Conservation (phyloP, 1,140 invertebrate species). For the Aporrectodea caliginosa region DNA sequence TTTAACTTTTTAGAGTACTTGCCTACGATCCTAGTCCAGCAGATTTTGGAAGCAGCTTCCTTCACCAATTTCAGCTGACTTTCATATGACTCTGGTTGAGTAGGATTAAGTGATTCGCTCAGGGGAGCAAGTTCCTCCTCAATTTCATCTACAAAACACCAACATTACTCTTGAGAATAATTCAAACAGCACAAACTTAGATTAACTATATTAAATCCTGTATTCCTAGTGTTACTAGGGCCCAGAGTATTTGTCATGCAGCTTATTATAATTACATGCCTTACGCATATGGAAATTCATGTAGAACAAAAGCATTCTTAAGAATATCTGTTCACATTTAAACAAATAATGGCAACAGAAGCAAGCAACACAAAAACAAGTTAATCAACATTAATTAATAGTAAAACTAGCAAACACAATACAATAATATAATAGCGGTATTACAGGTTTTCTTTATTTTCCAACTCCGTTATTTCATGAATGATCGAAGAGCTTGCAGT, state of each 20-base stretch:
- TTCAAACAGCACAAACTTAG: no score
- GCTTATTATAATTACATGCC: not conserved
- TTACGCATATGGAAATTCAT: no score
- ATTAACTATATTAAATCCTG: not conserved
- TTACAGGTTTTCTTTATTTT: no score
- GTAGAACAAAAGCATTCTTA: no score
- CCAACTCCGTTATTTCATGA: no score
- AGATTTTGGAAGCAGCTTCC: not conserved
- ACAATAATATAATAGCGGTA: no score
- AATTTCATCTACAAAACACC: not conserved
- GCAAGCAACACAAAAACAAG: no score
- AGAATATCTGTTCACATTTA: not conserved
- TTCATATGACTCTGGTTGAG: not conserved
- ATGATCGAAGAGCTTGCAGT: no score
- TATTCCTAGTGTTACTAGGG: not conserved
- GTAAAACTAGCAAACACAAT: no score
- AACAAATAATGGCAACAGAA: no score
- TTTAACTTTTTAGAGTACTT: no score
- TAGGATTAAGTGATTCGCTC: not conserved
- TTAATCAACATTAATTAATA: no score
- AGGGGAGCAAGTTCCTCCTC: not conserved
- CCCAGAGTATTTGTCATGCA: not conserved
- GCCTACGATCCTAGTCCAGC: not conserved
- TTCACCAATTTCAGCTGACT: not conserved
- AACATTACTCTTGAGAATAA: not conserved